Evolutionary conservation across 2,888 invertebrate genomes (phyloP).

Genomic region (Orgyia antiqua): DNA sequence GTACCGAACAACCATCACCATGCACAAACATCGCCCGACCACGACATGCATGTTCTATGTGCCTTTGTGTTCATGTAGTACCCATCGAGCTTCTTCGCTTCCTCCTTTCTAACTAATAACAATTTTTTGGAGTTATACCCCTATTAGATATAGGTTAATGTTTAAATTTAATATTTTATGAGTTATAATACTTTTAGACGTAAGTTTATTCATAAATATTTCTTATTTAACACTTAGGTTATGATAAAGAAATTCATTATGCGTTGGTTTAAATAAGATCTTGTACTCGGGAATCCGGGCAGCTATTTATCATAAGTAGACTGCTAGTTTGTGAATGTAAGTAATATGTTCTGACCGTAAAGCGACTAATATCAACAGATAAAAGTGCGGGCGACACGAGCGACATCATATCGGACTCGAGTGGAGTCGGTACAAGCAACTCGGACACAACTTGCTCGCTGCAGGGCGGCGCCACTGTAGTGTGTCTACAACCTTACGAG

Average conservation of each 20-base stretch:
- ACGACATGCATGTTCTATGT: conserved; percentile 50
- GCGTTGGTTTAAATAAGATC: too few relatives aligned
- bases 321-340: too few relatives aligned
- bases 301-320: too few relatives aligned
- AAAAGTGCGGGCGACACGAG: conserved; percentile 93
- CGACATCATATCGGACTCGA: conserved; percentile 95
- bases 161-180: too few relatives aligned
- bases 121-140: conserved; percentile 27
- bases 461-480: conserved; percentile 87
- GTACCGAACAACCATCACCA: conserved; percentile 71
- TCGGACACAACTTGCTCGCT: conserved; percentile 89
- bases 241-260: too few relatives aligned
- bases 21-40: conserved; percentile 51
- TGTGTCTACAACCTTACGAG: conserved; percentile 90
- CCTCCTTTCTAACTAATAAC: conserved; percentile 33
- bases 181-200: too few relatives aligned
- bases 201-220: too few relatives aligned
- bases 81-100: conserved; percentile 64
- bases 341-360: conserved; percentile 28
- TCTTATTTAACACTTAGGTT: too few relatives aligned
- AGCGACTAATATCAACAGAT: conserved; percentile 80
- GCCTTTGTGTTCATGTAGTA: conserved; percentile 52
- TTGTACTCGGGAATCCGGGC: too few relatives aligned
- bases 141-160: conserved; percentile 34
- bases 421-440: conserved; percentile 93